Conservation (phyloP, 2,888 invertebrate genomes). For the Quadroppia sp. region DNA sequence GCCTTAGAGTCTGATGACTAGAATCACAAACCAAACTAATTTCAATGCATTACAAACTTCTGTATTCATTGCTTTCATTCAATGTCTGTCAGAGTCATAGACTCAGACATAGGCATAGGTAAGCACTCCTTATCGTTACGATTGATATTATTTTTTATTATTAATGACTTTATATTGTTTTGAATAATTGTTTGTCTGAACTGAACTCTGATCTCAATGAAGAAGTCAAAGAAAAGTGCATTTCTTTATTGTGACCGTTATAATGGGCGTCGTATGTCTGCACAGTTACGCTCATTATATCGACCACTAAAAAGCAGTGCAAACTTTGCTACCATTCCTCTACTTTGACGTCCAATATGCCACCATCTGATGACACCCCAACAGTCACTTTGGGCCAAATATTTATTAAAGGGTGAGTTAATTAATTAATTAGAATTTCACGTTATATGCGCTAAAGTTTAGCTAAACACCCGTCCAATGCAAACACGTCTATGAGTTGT, state of each 20-base stretch:
- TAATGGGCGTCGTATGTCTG: slow-evolving; percentile 41
- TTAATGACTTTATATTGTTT: neutral
- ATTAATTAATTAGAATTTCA: neutral
- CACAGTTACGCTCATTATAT: slow-evolving; percentile 40
- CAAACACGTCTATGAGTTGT: neutral
- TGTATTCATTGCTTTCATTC: neutral
- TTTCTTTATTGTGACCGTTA: slow-evolving; percentile 42
- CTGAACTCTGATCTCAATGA: neutral
- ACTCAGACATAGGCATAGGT: neutral
- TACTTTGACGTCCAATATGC: neutral
- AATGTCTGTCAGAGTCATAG: neutral
- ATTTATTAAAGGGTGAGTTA: neutral
- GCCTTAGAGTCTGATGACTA: neutral
- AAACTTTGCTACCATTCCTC: neutral
- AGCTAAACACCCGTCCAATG: neutral
- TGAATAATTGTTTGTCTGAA: neutral
- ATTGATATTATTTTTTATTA: neutral
- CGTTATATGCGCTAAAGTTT: too few relatives aligned
- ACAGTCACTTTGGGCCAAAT: too few relatives aligned
- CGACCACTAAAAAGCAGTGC: slow-evolving; percentile 39
- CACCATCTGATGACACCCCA: neutral
- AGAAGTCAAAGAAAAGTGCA: neutral
- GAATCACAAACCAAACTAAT: neutral
- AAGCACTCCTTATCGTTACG: neutral
- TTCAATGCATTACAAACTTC: neutral